Evolutionary conservation across 2,797 vertebrate genomes (phyloP), one percentile per base, ranked within the genome.

Genomic region (Caiman crocodilus): DNA sequence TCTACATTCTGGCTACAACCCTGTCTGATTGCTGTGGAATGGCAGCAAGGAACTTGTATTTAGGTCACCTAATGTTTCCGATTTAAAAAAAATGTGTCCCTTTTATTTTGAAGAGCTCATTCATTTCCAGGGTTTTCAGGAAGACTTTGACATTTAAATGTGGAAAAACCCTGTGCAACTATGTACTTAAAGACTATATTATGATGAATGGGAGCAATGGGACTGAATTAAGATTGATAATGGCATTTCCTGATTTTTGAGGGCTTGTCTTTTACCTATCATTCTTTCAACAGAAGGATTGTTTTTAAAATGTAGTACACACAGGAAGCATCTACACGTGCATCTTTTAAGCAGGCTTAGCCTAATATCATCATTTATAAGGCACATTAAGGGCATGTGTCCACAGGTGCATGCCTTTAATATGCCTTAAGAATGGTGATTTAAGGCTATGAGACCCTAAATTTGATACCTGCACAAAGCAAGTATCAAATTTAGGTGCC

Each of bases 31-130:
- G 88, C 80, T 87, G 90, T 76, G 73, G 77, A 90, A 82, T 61
- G 87, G 85, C n/a, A 92, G 79, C 74, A 90, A 89, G 89, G 42
- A 25, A 80, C 79, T 80, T 89, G 80, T 30, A 79, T 91, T 93
- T 94, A 90, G 89, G 92, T 93, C 91, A 94, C 85, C 93, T 88
- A 80, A 94, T 87, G 64, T 94, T 87, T 82, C 91, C 85, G 80
- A 87, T 86, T 94, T 90, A 91, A 82, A 93, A 94, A 88, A 96
- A 87, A 87, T 83, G 88, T 76, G 28, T 74, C 87, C 76, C 81
- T 90, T 13, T 92, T 92, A 91, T 67, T 93, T 61, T 92, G 87
- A 94, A 93, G 88, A 55, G 90, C 7, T 30, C 88, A 94, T 55
- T 77, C 64, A 74, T 55, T 55, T n/a, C 78, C 85, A 85, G 85